Conservation (phyloP, 2,797 vertebrate genomes). For the Salarias fasciatus region DNA sequence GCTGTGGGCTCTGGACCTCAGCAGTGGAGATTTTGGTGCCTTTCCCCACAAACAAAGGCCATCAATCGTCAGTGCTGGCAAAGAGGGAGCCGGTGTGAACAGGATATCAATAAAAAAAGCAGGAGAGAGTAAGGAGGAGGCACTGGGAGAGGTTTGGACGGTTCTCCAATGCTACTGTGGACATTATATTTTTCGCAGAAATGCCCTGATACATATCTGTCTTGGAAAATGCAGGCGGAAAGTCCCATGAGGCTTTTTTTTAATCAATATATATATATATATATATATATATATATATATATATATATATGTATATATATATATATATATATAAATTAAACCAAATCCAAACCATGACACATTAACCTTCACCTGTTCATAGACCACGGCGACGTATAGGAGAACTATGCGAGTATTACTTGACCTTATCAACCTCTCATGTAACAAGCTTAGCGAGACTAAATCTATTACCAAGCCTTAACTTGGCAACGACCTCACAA, state of each 20-base stretch:
- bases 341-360: neutral
- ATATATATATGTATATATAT: no score
- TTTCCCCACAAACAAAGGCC: conserved; percentile 77
- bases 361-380: conserved; percentile 16
- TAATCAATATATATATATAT: no score
- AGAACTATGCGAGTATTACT: conserved; percentile 33
- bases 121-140: conserved; percentile 2
- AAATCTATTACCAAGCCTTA: conserved; percentile 74
- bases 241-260: no score
- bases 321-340: no score
- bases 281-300: no score
- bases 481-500: conserved; percentile 62
- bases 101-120: conserved; percentile 63
- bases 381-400: neutral
- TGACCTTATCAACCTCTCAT: conserved; percentile 54
- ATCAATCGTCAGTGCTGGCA: conserved; percentile 77
- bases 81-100: conserved; percentile 53
- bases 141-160: conserved; percentile 12
- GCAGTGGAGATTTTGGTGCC: conserved; percentile 74
- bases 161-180: conserved; percentile 14
- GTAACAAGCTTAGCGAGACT: conserved; percentile 74
- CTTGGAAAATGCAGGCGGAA: no score
- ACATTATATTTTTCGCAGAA: conserved; percentile 1
- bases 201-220: no score
- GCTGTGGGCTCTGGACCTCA: conserved; percentile 61